A percentile compares a stretch with the other conserved stretches of the same genome.
These are phyloP conservation scores for Macrosiphum euphorbiae DNA, from an alignment of 2,888 invertebrate species.

Conservation along the genomic window DNA sequence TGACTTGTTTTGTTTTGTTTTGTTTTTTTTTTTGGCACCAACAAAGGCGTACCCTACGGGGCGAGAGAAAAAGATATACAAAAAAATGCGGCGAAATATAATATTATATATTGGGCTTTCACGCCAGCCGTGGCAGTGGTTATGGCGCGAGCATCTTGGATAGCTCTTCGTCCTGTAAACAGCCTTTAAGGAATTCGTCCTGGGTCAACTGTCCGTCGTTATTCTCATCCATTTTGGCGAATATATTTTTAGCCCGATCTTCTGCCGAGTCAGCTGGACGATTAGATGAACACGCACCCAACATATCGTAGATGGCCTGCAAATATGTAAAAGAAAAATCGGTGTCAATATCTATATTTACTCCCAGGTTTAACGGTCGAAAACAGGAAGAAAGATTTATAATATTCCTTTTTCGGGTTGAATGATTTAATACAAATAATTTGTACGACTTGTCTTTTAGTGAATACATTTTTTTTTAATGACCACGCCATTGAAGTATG, in stretches of 20 bases:
- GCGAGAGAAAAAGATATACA: conserved; percentile 56
- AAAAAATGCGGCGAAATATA: conserved; percentile 58
- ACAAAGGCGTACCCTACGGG: conserved; percentile 59
- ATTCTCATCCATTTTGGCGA: conserved; percentile 99
- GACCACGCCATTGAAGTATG: neutral
- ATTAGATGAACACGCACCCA: conserved; percentile 96
- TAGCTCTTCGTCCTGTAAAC: conserved; percentile 95
- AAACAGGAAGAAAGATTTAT: neutral
- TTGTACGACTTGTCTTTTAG: neutral
- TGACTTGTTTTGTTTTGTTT: conserved; percentile 26
- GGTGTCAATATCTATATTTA: neutral
- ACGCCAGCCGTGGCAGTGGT: conserved; percentile 65
- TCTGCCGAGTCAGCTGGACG: conserved; percentile 96
- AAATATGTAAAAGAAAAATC: conserved; percentile 42
- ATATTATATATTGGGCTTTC: conserved; percentile 44
- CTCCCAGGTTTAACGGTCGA: neutral
- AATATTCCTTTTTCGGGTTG: neutral
- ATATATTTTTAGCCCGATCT: conserved; percentile 98
- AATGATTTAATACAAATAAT: neutral
- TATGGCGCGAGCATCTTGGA: conserved; percentile 96
- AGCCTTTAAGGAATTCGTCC: conserved; percentile 98
- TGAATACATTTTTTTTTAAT: conserved; percentile 66
- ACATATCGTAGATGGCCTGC: conserved; percentile 99
- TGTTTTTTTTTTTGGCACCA: conserved; percentile 56
- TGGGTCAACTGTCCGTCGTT: conserved; percentile 98